Evolutionary conservation across 2,797 vertebrate genomes (phyloP), one percentile per base, ranked within the genome.

Genomic region (Oreochromis mossambicus): DNA sequence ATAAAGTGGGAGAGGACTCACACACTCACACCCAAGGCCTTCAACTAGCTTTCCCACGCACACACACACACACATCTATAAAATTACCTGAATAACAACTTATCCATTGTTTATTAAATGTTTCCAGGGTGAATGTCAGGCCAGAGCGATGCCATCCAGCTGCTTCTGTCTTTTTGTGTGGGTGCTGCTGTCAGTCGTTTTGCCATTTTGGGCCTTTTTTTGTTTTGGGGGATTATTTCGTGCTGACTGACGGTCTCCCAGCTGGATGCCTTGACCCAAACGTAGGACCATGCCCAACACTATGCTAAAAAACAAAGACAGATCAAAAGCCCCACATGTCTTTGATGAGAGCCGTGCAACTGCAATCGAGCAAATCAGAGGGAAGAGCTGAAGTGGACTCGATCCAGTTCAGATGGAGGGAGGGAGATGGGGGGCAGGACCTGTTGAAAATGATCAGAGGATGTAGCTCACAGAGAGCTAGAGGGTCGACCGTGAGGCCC

Each of bases 71-170:
- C 58, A 61, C 10, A 77, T 78, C 29, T 76, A 78, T 17, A 89
- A 89, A 92, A 90, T 83, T 83, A 91, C 86, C 91, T 89, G 86
- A 83, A 70, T 66, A 75, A 76, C 26, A 79, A 84, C 90, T 94
- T 92, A 93, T 94, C 92, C 84, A n/a, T 3, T 92, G 91, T 94
- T 94, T 92, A 93, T 93, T 83, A 90, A 91, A 93, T 83, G 93
- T 90, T 91, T 94, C 92, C 95, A 93, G 84, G 91, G 92, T 91
- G 87, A 92, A 80, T 78, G 89, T 91, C 83, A 83, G 92, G 89
- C 54, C 90, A 88, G 63, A 8, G 75, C 73, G 87, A 83, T 75
- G 82, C 79, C 54, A 36, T 76, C 77, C 87, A 89, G 83, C 58
- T 75, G 86, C 87, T 41, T 78, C 70, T 87, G 61, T 80, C 77